Base-by-base conservation (phyloP, 2,113 vertebrate genomes). In the Grantiella picta region DNA sequence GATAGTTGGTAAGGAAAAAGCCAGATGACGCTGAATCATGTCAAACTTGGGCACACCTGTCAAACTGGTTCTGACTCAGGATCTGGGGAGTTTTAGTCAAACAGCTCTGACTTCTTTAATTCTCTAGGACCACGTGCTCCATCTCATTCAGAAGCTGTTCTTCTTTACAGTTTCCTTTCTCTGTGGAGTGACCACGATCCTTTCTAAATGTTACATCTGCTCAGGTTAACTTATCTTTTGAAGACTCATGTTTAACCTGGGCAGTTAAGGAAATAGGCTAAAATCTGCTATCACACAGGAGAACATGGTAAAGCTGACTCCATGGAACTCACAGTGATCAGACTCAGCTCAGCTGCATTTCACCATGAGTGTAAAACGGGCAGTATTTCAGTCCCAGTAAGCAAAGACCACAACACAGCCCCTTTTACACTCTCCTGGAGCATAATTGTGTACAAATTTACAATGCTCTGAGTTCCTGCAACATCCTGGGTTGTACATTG, bases 391-490 rank as follows among this genome's bases (percentile, higher is more conserved):
- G 16, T 59, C 70, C 60, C 63, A 69, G 31, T 64, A 81, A 93
- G 49, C 21, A 65, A 78, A 80, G 57, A 61, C 49, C 24, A 6
- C 24, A 69, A 35, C 0, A 1, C 20, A 79, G 40, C 19, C 36
- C 1, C 0, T 52, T 40, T 25, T 27, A 28, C 0, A 5, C 20
- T 68, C 24, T 86, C 54, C 33, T 71, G 21, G 33, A 64, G 22
- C 28, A 21, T 15, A 27, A 47, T 3, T 50, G 14, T 24, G 6
- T 53, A 31, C 54, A 40, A 81, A 21, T 84, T 84, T 84, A 45
- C 57, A 71, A 5, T 35, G 19, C 60, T 73, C 16, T 36, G 20
- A 87, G n/a, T 36, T 83, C 77, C 56, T 84, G 36, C 40, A 77
- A 0, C 10, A 66, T 77, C 75, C 17, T 83, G 16, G 8, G 78